Percentiles rank a stretch among this genome's conserved stretches.
These are phyloP conservation scores for Pyrochroa serraticornis DNA, from an alignment of 2,888 invertebrate species.

Conservation along the genomic window DNA sequence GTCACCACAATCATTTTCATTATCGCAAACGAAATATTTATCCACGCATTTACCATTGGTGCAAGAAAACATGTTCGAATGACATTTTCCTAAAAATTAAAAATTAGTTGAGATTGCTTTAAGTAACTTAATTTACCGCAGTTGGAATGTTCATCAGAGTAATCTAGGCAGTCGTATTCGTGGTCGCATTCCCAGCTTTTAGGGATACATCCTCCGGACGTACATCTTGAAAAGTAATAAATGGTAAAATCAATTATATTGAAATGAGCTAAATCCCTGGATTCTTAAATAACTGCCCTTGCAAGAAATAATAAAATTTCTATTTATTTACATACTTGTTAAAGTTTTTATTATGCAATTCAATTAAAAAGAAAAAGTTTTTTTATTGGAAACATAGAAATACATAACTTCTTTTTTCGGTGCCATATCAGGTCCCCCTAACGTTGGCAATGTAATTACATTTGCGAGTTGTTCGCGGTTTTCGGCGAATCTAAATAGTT, in stretches of 20 bases:
- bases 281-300: too few species aligned
- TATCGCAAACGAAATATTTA: constrained; percentile 62
- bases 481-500: constrained; percentile 14
- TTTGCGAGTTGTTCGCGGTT: constrained; percentile 7
- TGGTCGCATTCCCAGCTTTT: constrained; percentile 74
- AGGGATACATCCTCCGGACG: constrained; percentile 72
- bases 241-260: too few species aligned
- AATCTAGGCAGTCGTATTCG: constrained; percentile 75
- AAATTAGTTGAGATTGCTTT: background rate
- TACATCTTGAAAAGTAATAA: constrained; percentile 64
- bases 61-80: constrained; percentile 57
- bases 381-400: too few species aligned
- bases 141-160: constrained; percentile 72
- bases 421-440: constrained; percentile 18
- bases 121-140: constrained; percentile 56
- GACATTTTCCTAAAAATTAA: constrained; percentile 41
- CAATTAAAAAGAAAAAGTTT: too few species aligned
- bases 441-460: constrained; percentile 23
- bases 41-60: constrained; percentile 65
- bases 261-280: too few species aligned
- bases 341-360: too few species aligned
- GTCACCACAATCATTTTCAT: constrained; percentile 65
- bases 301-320: too few species aligned
- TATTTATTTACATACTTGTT: too few species aligned
- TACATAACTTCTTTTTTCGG: constrained; percentile 21